Evolutionary conservation across 2,113 vertebrate genomes (phyloP), one percentile per base, ranked within the genome.

Genomic region (Hippopotamus amphibius): DNA sequence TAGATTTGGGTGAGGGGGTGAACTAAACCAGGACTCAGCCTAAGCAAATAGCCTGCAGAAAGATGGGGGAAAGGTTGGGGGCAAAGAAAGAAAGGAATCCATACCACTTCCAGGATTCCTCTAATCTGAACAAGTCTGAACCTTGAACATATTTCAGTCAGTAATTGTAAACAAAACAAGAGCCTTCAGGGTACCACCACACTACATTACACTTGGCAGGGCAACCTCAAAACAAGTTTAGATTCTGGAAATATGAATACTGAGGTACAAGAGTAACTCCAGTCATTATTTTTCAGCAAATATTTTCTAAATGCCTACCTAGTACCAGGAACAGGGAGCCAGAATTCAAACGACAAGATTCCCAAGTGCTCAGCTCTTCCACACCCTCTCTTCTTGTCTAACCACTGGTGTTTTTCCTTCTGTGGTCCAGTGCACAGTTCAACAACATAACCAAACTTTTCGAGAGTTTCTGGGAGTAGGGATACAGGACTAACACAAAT

Each of bases 121-220:
- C 72, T 3, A 43, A 76, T 90, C 77, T 50, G 91, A 88, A 95
- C 96, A 97, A 93, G 95, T 95, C 81, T 93, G 48, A 94, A 66
- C 76, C 92, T 80, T 65, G 11, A 84, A 93, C 79, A 61, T 79
- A 87, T 19, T 80, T 95, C 26, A 76, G 72, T 71, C 72, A 28
- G 90, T 59, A 88, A 94, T 6, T 81, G 53, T 85, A 90, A 95
- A 95, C 66, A 93, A 94, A 96, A 85, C 50, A 71, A 57, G 91
- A 93, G 66, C 93, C 95, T 95, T 68, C 74, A 13, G 96, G 95
- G 87, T 66, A 89, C 72, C 61, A 46, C 33, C 46, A 76, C 66
- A 53, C 68, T n/a, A 63, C 24, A 19, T 90, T 82, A 68, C 17
- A 86, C 76, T 87, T 96, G 96, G 97, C 93, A 85, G 41, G 46